Evolutionary conservation across 2,797 vertebrate species (phyloP), one percentile per base, ranked within the genome.

Genomic region (Rallus crepitans): DNA sequence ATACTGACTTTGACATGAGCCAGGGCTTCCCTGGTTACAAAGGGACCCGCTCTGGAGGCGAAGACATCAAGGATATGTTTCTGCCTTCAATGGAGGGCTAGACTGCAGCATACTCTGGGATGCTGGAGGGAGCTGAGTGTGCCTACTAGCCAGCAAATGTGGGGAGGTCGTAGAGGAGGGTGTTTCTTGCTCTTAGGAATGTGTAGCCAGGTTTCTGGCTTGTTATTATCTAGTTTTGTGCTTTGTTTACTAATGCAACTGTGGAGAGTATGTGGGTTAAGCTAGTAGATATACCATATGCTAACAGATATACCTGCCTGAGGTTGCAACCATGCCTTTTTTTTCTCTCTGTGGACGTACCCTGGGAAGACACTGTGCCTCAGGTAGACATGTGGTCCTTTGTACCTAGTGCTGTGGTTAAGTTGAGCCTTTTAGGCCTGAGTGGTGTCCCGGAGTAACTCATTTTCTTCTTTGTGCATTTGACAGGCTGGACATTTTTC

Each of bases 11-110:
- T 4, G 63, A 27, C 11, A 9, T 0, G 4, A 87, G 30, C 37
- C 6, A 3, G 20, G 50, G 20, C 18, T 56, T 33, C 30, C 11
- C 12, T 50, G 24, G 1, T 37, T 6, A 2, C 0, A 0, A 2
- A 10, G 33, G 35, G 45, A 16, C 9, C 33, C 0, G 0, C 20
- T 50, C 19, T 39, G 35, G 6, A 35, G 24, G 23, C 45, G 37
- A 35, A 79, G 39, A 8, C 35, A 23, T 3, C 30, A 3, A 3
- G 30, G 28, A 33, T 53, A 0, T 15, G 9, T 6, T 31, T 89
- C 57, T 57, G 69, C 48, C 47, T 45, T 37, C 3, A 3, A 7
- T 45, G 61, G 28, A 71, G 28, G 13, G 8, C 27, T 35, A 39
- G 45, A 3, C 37, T 82, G 64, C 28, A 39, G 40, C 0, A 0